Evolutionary conservation across 1,140 invertebrate species (phyloP).

Genomic region (Andricus grossulariae): DNA sequence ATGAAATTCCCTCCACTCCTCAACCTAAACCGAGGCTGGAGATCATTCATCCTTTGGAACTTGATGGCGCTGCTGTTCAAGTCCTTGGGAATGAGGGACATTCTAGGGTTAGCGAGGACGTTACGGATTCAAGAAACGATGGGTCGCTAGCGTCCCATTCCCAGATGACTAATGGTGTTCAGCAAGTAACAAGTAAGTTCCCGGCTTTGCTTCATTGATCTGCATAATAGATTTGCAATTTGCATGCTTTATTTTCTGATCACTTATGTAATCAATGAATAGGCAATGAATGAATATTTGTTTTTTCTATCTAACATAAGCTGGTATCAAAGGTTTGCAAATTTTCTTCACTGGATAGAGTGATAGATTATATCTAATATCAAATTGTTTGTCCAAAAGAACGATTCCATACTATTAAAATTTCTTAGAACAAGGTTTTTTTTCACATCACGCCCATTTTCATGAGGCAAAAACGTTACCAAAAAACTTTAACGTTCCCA

Average conservation of each 20-base stretch:
- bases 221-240: neutral
- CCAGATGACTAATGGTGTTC: conserved; percentile 41
- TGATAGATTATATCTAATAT: neutral
- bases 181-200: conserved; percentile 58
- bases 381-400: no score
- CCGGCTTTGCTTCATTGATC: neutral
- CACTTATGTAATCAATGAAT: neutral
- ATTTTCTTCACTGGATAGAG: neutral
- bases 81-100: conserved; percentile 81
- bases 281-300: neutral
- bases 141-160: conserved; percentile 36
- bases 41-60: conserved; percentile 91
- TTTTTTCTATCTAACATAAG: neutral
- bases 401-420: no score
- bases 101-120: conserved; percentile 69
- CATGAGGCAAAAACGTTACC: no score
- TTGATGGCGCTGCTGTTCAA: conserved; percentile 87
- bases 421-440: no score
- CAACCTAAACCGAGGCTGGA: conserved; percentile 83
- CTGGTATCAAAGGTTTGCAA: neutral
- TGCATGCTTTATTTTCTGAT: neutral
- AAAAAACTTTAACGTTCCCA: no score
- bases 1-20: conserved; percentile 71
- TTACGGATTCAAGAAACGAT: conserved; percentile 68
- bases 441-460: no score